Percentiles rank a stretch among this genome's conserved stretches.
Conservation (phyloP, 2,113 vertebrate genomes). For the Ariopsis seemanni region DNA sequence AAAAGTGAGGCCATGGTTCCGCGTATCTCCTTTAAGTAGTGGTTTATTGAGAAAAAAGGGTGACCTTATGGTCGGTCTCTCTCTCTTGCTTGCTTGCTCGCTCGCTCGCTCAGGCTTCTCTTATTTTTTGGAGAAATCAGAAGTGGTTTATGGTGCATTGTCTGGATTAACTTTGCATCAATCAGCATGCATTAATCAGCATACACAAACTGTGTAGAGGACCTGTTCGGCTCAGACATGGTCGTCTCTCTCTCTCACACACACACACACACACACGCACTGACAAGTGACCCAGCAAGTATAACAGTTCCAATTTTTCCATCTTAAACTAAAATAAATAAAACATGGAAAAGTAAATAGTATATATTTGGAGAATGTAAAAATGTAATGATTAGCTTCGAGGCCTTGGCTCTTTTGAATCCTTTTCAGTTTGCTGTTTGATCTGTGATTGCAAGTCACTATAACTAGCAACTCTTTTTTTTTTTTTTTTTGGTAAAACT, state of each 20-base stretch:
- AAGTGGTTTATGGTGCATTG: not conserved
- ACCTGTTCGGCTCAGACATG: not conserved
- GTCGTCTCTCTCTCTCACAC: not conserved
- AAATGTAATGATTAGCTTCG: not conserved
- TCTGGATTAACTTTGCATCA: not conserved
- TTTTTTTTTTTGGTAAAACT: not conserved
- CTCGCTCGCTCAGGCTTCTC: not conserved
- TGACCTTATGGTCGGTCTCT: not conserved
- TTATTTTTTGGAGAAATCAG: not conserved
- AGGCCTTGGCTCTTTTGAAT: not conserved
- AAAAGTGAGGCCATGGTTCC: no score
- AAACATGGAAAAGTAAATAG: not conserved
- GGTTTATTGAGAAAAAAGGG: not conserved
- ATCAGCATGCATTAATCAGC: not conserved
- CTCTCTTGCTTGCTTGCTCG: no score
- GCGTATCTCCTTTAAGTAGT: not conserved
- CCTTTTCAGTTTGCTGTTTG: no score
- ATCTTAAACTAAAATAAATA: not conserved
- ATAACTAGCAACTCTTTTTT: not conserved
- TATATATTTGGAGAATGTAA: not conserved
- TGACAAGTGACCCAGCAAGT: not conserved
- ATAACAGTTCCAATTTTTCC: not conserved
- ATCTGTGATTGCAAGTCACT: not conserved
- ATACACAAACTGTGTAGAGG: not conserved
- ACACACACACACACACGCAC: not conserved